Percentiles rank a stretch among this genome's conserved stretches.
Evolutionary conservation across 64 coral and sea anemone genomes (phyloP).

Genomic region (Pocillopora damicornis): DNA sequence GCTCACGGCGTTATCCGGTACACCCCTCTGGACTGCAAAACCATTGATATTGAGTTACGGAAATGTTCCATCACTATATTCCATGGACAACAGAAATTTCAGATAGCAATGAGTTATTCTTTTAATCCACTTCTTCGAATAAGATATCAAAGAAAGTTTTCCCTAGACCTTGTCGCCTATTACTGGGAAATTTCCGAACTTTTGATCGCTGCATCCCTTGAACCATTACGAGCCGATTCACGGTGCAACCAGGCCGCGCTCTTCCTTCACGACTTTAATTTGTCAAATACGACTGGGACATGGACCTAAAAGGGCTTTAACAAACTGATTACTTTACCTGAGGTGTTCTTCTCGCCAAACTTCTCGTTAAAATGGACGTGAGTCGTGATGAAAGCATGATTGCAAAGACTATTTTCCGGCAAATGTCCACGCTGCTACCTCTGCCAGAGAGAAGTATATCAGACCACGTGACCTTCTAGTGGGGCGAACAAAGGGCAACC

Average conservation of each 20-base stretch:
- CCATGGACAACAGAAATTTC: background rate
- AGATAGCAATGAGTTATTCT: background rate
- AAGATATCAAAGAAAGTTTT: background rate
- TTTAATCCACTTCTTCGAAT: background rate
- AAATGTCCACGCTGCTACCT: constrained; percentile 65
- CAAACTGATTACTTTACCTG: constrained; percentile 36
- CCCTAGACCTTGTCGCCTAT: background rate
- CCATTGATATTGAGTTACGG: constrained; percentile 19
- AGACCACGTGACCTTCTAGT: constrained; percentile 49
- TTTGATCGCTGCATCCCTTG: background rate
- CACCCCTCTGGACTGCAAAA: background rate
- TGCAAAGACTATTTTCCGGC: constrained; percentile 36
- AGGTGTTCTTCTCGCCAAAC: constrained; percentile 71
- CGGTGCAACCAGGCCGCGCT: constrained; percentile 15
- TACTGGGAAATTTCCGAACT: background rate
- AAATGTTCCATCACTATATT: background rate
- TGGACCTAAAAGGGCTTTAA: background rate
- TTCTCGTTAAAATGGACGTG: constrained; percentile 61
- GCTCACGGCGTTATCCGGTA: no score
- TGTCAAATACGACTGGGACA: background rate
- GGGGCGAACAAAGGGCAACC: background rate
- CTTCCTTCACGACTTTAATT: background rate
- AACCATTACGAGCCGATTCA: background rate
- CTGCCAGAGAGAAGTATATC: constrained; percentile 45
- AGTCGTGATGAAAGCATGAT: constrained; percentile 92